Base-by-base conservation (phyloP, 1,140 invertebrate genomes). In the Cydia amplana region DNA sequence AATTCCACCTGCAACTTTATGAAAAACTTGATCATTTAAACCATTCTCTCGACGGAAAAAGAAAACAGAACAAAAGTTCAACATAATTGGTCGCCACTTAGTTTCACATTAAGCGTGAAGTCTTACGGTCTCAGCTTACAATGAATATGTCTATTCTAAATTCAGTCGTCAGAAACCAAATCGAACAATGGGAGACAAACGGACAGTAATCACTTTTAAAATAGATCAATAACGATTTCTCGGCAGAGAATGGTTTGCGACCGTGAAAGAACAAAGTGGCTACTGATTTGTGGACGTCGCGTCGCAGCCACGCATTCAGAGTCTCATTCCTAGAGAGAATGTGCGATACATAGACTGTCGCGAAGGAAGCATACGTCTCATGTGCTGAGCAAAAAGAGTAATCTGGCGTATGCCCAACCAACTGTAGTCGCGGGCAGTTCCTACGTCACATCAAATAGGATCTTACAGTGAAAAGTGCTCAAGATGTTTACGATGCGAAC, bases 261-360 rank as follows among this genome's bases (percentile, higher is more conserved):
- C 83, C 83, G 82, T 86, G 85, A 90, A 89, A 88, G 87, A 91
- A 86, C 90, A 91, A 92, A 92, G 86, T 87, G 83, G 80, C 77
- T 84, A 79, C 88, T 92, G 89, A 92, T 91, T 91, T 90, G 89
- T 92, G 86, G 84, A 84, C 79, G 82, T 80, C 78, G 55, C 55
- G 67, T 55, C 67, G 84, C 77, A 79, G 82, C 84, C 80, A 82
- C 81, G 83, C 81, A 85, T 87, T 82, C 82, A 86, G 80, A 83
- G 84, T 85, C 83, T 85, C 85, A 86, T 90, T 87, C 85, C 84
- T 83, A 85, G 81, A 85, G 83, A 80, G 81, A 84, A 87, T 84
- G 82, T 78, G 77, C 78, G 74, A 78, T 82, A 85, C 80, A 84
- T 82, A 84, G 81, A 85, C 80, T 82, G 81, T 83, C 78, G 75